Conservation (phyloP, 2,113 vertebrate genomes). For the Aplodontia rufa region DNA sequence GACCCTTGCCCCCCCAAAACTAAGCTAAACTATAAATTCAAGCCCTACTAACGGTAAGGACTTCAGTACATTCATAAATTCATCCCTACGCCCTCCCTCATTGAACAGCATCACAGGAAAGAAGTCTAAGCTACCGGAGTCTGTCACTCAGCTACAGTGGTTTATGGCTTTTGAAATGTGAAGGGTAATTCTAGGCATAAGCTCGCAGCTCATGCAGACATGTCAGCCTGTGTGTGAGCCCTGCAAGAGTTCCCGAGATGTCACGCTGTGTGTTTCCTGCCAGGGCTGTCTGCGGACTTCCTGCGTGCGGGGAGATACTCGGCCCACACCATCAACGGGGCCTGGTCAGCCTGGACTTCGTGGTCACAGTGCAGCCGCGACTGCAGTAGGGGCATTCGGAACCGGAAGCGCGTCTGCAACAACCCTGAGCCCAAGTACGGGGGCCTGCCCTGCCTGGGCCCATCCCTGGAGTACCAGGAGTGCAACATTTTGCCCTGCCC, state of each 20-base stretch:
- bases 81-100: background rate
- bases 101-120: background rate
- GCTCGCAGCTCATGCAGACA: no score
- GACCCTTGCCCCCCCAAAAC: no score
- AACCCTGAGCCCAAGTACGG: constrained; percentile 95
- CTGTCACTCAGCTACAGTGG: background rate
- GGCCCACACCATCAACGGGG: constrained; percentile 92
- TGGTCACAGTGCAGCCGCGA: constrained; percentile 98
- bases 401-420: constrained; percentile 93
- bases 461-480: constrained; percentile 95
- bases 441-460: constrained; percentile 92
- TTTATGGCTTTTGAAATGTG: background rate
- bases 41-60: no score
- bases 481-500: constrained; percentile 97
- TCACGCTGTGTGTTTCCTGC: background rate
- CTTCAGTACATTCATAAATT: background rate
- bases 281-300: constrained; percentile 89
- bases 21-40: background rate
- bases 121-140: background rate
- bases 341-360: constrained; percentile 93
- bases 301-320: constrained; percentile 92
- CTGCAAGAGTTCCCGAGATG: accelerated
- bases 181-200: background rate
- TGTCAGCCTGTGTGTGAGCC: accelerated
- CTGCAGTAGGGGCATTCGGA: constrained; percentile 95